Evolutionary conservation across 2,888 invertebrate genomes (phyloP), one percentile per base, ranked within the genome.

Genomic region (Ectemnius cavifrons): DNA sequence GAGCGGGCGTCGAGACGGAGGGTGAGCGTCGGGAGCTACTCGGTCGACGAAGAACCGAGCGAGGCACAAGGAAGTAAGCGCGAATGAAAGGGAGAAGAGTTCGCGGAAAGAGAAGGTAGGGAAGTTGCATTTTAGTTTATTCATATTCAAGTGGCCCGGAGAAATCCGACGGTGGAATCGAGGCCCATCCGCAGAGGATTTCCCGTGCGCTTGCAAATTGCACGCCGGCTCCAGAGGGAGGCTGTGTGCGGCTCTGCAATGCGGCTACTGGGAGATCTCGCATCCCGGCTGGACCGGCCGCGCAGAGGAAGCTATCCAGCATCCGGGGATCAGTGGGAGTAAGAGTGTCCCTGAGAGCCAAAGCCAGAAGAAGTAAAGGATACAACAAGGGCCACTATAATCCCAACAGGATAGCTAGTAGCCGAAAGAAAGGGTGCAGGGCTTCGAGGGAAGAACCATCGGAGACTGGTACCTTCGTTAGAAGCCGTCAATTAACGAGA

Each of bases 401-500:
- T 37, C 37, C 8, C 37, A 2, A 37, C 37, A 37, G 37, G 11
- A 37, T 4, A 37, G 11, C 37, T 8, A 67, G 23, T 1, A 3
- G 23, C 49, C 74, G 61, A 71, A 65, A 52, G 52, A 62, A 67
- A 73, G 73, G 77, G 65, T 64, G 72, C 46, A 68, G 71, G 72
- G 79, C 62, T 61, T 70, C 70, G 67, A 63, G 37, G 63, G 67
- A 68, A 59, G 61, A 68, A 56, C 64, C 68, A 71, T 67, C 62
- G 75, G 59, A 46, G 65, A 46, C 65, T 59, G 16, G 73, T 75
- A 74, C 71, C 79, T 86, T 85, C 84, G 84, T 87, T 86, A 85
- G 82, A 77, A 84, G 74, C 78, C 79, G 79, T 87, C 85, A 87
- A 87, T 85, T 85, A 86, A 85, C 83, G 74, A 71, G 80, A 81